Conservation (phyloP, 2,888 invertebrate species). For the Drepana falcataria region DNA sequence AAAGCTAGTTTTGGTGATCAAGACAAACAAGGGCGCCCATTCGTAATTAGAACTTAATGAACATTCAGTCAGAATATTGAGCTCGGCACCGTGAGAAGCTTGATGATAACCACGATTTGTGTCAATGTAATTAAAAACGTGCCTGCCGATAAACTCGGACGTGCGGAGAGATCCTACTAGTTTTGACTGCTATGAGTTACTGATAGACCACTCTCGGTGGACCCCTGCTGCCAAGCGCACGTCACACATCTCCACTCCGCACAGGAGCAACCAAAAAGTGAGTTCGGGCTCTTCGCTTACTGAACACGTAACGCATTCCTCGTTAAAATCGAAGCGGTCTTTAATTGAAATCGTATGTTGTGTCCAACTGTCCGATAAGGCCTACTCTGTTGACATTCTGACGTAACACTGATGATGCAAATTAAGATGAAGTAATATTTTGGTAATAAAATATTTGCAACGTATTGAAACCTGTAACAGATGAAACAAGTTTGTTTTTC, state of each 20-base stretch:
- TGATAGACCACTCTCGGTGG: constrained; percentile 48
- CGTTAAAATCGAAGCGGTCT: constrained; percentile 64
- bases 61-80: constrained; percentile 70
- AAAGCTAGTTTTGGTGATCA: constrained; percentile 74
- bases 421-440: constrained; percentile 36
- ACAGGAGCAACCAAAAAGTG: constrained; percentile 23
- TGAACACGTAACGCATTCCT: constrained; percentile 58
- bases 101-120: constrained; percentile 75
- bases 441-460: constrained; percentile 4
- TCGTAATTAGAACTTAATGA: constrained; percentile 78
- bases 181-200: constrained; percentile 62
- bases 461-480: no score
- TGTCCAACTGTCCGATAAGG: constrained; percentile 65
- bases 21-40: constrained; percentile 77
- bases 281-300: constrained; percentile 40
- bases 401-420: constrained; percentile 39
- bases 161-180: constrained; percentile 62
- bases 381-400: constrained; percentile 43
- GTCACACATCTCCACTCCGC: constrained; percentile 16
- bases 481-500: no score
- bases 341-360: constrained; percentile 78
- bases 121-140: constrained; percentile 78
- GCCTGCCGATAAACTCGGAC: constrained; percentile 71
- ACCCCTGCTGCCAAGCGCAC: constrained; percentile 34
- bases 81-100: constrained; percentile 76